These are phyloP conservation scores for Nemotelus pantherinus DNA, from an alignment of 2,888 invertebrate genomes.

Conservation along the genomic window DNA sequence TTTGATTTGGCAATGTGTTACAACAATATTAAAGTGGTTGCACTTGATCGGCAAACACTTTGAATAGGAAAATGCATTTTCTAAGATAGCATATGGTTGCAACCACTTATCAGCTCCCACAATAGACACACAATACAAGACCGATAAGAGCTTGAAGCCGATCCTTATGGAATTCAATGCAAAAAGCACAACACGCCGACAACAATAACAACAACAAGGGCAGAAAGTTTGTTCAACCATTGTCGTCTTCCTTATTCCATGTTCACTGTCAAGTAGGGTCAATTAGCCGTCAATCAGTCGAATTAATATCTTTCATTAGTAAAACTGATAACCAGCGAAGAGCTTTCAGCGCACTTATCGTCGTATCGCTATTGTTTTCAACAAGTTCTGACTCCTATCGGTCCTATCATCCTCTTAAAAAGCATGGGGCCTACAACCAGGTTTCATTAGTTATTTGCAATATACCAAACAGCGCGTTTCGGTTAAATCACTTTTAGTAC, in stretches of 20 bases:
- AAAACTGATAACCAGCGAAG: slow-evolving; percentile 10
- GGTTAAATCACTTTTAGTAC: slow-evolving; percentile 15
- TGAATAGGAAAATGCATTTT: background rate
- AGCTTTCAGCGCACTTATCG: slow-evolving; percentile 2
- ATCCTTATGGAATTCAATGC: no score
- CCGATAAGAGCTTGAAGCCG: no score
- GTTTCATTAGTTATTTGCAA: background rate
- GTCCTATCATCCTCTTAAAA: no score
- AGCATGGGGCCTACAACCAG: no score
- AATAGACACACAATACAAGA: background rate
- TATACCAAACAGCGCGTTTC: slow-evolving; percentile 16
- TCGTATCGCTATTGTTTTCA: background rate
- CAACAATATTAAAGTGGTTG: no score
- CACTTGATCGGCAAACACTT: no score
- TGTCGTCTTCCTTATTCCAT: background rate
- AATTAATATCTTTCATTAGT: background rate
- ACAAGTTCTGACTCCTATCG: background rate
- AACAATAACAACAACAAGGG: background rate
- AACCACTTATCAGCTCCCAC: background rate
- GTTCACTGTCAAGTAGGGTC: background rate
- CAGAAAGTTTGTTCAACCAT: background rate
- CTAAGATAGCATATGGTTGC: background rate
- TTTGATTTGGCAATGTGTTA: no score
- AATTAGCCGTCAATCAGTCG: slow-evolving; percentile 3
- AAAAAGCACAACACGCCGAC: no score